Evolutionary conservation across 2,888 invertebrate genomes (phyloP).

Genomic region (Pseudeuparius sepicola): DNA sequence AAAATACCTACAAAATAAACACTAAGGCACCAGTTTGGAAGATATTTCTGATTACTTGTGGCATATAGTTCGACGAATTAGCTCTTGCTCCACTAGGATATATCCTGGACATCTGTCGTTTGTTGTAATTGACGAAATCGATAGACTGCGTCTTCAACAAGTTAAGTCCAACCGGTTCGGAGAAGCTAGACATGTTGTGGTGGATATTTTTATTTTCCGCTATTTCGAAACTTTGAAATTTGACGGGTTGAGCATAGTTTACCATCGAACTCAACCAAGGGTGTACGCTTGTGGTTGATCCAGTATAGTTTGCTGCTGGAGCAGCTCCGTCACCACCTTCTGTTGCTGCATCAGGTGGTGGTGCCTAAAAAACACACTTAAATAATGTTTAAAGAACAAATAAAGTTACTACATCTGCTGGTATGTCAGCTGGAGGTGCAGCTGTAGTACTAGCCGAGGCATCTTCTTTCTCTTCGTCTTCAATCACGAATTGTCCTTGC

Average conservation of each 20-base stretch:
- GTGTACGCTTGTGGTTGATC: slow-evolving; percentile 97
- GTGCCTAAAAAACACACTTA: slow-evolving; percentile 27
- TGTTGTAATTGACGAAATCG: slow-evolving; percentile 99
- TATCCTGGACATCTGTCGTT: slow-evolving; percentile 97
- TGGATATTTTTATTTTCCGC: slow-evolving; percentile 94
- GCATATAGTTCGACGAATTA: slow-evolving; percentile 99
- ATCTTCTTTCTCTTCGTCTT: slow-evolving; percentile 83
- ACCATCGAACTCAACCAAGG: slow-evolving; percentile 98
- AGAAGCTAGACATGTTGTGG: slow-evolving; percentile 99
- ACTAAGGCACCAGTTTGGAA: no score
- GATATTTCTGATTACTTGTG: slow-evolving; percentile 81
- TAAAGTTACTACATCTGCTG: slow-evolving; percentile 31
- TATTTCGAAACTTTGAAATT: slow-evolving; percentile 95
- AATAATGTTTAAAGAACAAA: no score
- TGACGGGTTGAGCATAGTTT: slow-evolving; percentile 99
- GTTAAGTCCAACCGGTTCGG: slow-evolving; percentile 93
- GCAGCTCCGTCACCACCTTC: slow-evolving; percentile 51
- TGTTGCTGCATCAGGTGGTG: slow-evolving; percentile 49
- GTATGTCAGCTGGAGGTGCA: slow-evolving; percentile 34
- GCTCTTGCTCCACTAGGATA: slow-evolving; percentile 98
- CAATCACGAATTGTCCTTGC: slow-evolving; percentile 86
- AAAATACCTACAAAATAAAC: no score
- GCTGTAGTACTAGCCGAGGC: slow-evolving; percentile 51
- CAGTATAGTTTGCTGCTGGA: slow-evolving; percentile 78
- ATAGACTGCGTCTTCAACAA: slow-evolving; percentile 93